Percentiles rank a stretch among this genome's conserved stretches.
These are phyloP conservation scores for Patagioenas fasciata DNA, from an alignment of 2,113 vertebrate species.

Conservation along the genomic window DNA sequence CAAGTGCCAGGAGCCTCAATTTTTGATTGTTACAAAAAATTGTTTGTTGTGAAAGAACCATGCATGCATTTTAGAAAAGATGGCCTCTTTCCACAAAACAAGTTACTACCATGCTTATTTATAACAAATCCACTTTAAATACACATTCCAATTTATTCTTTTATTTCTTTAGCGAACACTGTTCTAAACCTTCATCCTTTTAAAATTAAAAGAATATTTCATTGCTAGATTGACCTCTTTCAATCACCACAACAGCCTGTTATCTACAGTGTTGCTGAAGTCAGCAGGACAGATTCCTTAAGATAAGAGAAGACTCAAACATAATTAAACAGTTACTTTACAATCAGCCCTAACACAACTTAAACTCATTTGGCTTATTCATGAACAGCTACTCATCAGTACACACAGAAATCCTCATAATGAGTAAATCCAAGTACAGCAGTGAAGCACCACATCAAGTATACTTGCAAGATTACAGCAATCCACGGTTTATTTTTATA, in stretches of 20 bases:
- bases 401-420: neutral
- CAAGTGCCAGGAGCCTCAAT: neutral
- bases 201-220: neutral
- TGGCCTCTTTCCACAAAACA: neutral
- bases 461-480: neutral
- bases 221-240: neutral
- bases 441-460: neutral
- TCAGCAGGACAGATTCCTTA: neutral
- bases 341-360: neutral
- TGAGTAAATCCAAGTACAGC: neutral
- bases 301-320: neutral
- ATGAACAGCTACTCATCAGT: neutral
- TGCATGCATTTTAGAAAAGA: neutral
- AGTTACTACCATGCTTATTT: neutral
- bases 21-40: neutral
- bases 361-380: neutral
- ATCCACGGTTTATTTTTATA: neutral
- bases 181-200: neutral
- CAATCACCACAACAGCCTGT: neutral
- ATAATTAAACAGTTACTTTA: constrained; percentile 8
- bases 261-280: neutral
- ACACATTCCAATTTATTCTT: neutral
- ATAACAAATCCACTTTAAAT: neutral
- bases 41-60: neutral
- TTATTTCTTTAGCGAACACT: neutral